A percentile compares a stretch with the other conserved stretches of the same genome.
Conservation (phyloP, 1,140 invertebrate genomes). For the Lanistes nyassanus region DNA sequence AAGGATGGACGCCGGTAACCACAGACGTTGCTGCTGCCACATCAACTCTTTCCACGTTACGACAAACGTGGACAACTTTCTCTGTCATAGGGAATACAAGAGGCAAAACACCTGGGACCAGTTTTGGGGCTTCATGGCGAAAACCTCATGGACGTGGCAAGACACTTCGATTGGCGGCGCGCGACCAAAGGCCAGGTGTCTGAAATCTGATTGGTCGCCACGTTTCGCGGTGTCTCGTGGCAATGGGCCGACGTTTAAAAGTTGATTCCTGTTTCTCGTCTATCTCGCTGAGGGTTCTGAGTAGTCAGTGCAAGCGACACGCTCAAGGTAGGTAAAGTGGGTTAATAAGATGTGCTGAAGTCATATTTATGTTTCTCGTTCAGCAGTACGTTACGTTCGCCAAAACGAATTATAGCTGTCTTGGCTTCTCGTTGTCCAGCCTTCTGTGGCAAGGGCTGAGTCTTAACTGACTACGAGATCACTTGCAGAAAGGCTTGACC, state of each 20-base stretch:
- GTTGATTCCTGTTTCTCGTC: constrained; percentile 15
- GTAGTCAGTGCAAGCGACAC: constrained; percentile 4
- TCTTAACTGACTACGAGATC: too few species aligned
- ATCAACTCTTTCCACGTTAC: not conserved
- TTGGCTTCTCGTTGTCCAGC: not conserved
- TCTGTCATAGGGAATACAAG: not conserved
- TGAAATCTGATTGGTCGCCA: constrained; percentile 19
- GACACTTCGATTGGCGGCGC: not conserved
- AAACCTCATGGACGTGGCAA: not conserved
- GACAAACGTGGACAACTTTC: not conserved
- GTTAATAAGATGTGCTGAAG: not conserved
- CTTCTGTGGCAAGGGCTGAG: not conserved
- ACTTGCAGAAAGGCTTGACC: too few species aligned
- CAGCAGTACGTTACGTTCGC: not conserved
- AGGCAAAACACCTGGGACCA: not conserved
- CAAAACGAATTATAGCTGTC: not conserved
- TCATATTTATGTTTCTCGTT: not conserved
- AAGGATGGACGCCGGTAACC: too few species aligned
- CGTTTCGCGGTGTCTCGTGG: constrained; percentile 25
- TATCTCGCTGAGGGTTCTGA: constrained; percentile 5
- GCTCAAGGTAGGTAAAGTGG: not conserved
- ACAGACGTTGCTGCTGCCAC: not conserved
- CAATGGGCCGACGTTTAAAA: constrained; percentile 21
- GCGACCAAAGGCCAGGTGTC: constrained; percentile 21
- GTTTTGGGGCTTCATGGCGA: not conserved